Conservation (phyloP, 2,888 invertebrate genomes). For the Pyralis farinalis region DNA sequence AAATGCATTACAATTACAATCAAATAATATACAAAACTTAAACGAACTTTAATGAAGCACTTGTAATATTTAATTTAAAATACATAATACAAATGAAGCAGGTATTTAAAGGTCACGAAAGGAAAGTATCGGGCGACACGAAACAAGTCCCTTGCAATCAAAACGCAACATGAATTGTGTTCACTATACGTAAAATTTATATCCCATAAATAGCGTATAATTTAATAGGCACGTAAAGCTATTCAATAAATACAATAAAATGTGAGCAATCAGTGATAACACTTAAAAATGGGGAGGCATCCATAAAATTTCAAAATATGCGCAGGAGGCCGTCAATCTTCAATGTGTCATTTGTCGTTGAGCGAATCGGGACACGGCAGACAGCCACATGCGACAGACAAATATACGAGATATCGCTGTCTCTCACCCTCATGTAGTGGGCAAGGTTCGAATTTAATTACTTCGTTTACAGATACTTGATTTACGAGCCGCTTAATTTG, state of each 20-base stretch:
- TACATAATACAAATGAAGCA: slow-evolving; percentile 5
- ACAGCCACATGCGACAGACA: slow-evolving; percentile 17
- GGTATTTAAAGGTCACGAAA: slow-evolving; percentile 62
- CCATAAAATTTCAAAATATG: slow-evolving; percentile 29
- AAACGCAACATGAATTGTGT: slow-evolving; percentile 12
- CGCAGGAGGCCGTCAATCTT: slow-evolving; percentile 40
- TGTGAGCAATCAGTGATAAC: neutral
- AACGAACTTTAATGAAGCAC: neutral
- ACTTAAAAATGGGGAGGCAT: slow-evolving; percentile 22
- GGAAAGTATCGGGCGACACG: slow-evolving; percentile 45
- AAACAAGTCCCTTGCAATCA: slow-evolving; percentile 10
- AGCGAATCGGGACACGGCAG: slow-evolving; percentile 15
- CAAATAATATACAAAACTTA: too few species aligned
- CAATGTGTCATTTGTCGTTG: slow-evolving; percentile 47
- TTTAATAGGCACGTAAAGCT: slow-evolving; percentile 16
- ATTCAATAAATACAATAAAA: neutral
- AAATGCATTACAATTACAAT: too few species aligned
- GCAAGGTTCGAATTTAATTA: slow-evolving; percentile 58
- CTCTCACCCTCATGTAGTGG: slow-evolving; percentile 29
- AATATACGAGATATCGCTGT: slow-evolving; percentile 24
- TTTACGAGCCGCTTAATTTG: slow-evolving; percentile 60
- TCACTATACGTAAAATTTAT: slow-evolving; percentile 10
- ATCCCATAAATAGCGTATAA: slow-evolving; percentile 16
- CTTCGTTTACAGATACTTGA: slow-evolving; percentile 52
- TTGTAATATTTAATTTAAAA: slow-evolving; percentile 11